phyloP scores from a whole-genome alignment of 2,797 vertebrate species.

The Smutsia temminckii region DNA sequence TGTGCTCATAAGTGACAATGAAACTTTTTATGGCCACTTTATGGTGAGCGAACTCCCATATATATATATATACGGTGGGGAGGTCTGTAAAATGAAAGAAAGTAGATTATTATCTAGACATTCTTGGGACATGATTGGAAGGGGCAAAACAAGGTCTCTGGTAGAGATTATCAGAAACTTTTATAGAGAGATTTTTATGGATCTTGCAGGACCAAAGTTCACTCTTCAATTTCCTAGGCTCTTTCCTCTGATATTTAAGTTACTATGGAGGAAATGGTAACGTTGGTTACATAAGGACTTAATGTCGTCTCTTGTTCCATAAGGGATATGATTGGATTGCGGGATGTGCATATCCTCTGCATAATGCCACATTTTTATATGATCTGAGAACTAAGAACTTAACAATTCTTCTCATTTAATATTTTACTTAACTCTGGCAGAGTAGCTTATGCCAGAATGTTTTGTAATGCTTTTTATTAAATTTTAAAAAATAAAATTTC shows the following conservation, averaged over 20 bases:
- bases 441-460: not conserved
- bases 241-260: not conserved
- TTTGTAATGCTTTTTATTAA: conserved; percentile 9
- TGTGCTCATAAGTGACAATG: not conserved
- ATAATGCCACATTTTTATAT: not conserved
- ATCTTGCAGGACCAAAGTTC: not conserved
- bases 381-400: not conserved
- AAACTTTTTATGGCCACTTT: not conserved
- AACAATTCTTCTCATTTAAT: not conserved
- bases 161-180: not conserved
- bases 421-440: not conserved
- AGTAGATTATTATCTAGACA: not conserved
- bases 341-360: not conserved
- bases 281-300: not conserved
- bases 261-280: not conserved
- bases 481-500: not conserved
- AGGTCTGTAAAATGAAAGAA: not conserved
- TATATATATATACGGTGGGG: not conserved
- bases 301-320: not conserved
- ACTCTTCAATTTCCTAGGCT: not conserved
- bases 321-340: not conserved
- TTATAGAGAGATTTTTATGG: not conserved
- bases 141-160: not conserved
- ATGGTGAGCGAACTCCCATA: not conserved
- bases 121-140: not conserved